Base-by-base conservation (phyloP, 2,888 invertebrate genomes). In the Polyommatus iphigenia region DNA sequence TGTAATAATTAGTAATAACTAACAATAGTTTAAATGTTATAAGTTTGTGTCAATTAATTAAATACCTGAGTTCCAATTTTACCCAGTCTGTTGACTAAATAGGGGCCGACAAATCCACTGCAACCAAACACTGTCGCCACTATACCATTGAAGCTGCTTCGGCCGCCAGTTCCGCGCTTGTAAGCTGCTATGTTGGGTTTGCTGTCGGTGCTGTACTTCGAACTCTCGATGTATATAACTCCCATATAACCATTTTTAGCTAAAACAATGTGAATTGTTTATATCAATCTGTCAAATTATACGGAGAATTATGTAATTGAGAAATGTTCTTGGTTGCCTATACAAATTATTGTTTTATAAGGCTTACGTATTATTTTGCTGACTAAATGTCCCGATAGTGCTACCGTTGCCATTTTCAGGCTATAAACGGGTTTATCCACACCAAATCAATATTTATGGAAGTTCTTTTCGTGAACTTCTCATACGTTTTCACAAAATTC, bases 71-170 rank as follows among this genome's bases (percentile, higher is more conserved):
- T 95, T 24, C 98, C 98, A 82, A 95, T 95, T 91, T 97, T 98
- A 84, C 99, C 99, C 78, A 99, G 94, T 85, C 96, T 96, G 88
- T 98, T 99, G 88, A 97, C 96, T 20, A 99, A 96, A 93, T 97
- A 96, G 82, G 96, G 95, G 0, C 99, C 99, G 0, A 99, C 91
- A 86, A 98, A 98, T 2, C 99, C 99, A 57, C 96, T 96, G 78
- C 96, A 96, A 77, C 99, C 99, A 89, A 99, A 99, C 0, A 99
- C 97, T n/a, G 99, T 99, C n/a, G 98, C 98, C 2, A 99, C 98
- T 78, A 98, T 95, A 0, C 99, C 99, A 92, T 97, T 99, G 90
- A 99, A 99, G 86, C 99, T 99, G 83, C 97, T 97, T 57, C 99
- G 96, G 24, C 99, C 99, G 18, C 98, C 98, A 29, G 98, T 97